Evolutionary conservation across 2,797 vertebrate species (phyloP).

Genomic region (Anguilla megastoma): DNA sequence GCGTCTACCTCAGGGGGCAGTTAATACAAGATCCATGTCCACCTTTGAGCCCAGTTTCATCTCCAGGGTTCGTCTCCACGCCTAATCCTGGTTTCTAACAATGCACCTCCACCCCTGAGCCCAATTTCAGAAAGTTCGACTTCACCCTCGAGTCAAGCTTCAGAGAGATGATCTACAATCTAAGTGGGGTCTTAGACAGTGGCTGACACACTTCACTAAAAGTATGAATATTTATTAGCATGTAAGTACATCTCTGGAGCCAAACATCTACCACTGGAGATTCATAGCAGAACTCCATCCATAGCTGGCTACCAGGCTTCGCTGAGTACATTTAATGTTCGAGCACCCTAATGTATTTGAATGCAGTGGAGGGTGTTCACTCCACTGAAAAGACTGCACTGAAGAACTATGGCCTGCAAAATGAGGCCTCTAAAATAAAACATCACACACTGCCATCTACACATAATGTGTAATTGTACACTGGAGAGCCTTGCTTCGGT

Average conservation of each 20-base stretch:
- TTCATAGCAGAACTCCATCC: neutral
- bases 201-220: neutral
- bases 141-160: neutral
- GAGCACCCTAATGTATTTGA: neutral
- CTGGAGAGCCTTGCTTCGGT: slow-evolving; percentile 20
- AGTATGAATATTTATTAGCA: neutral
- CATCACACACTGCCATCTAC: neutral
- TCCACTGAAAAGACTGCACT: slow-evolving; percentile 2
- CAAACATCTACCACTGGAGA: neutral
- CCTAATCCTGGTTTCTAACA: neutral
- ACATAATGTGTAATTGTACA: slow-evolving; percentile 30
- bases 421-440: neutral
- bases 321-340: slow-evolving; percentile 14
- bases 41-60: neutral
- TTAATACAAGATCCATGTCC: neutral
- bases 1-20: too few species aligned
- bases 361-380: slow-evolving; percentile 6
- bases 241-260: neutral
- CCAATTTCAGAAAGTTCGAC: neutral
- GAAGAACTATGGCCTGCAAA: slow-evolving; percentile 16
- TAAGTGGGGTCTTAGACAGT: neutral
- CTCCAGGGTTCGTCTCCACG: neutral
- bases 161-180: neutral
- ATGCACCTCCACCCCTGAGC: neutral
- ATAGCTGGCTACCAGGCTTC: slow-evolving; percentile 2